Percentiles rank a stretch among this genome's conserved stretches.
Evolutionary conservation across 2,888 invertebrate genomes (phyloP).

Genomic region (Bruchidius siliquastri): DNA sequence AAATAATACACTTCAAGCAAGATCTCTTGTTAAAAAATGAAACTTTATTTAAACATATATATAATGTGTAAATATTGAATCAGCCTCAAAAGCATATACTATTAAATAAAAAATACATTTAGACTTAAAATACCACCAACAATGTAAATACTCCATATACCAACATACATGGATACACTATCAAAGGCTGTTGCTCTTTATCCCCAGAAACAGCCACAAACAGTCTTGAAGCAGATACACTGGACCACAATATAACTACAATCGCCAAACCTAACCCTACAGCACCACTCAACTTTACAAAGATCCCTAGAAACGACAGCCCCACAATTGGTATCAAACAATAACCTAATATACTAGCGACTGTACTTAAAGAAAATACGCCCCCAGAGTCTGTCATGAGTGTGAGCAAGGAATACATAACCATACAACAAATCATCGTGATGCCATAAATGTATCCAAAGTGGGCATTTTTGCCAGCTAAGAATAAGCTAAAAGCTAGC

Average conservation of each 20-base stretch:
- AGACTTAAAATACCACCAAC: constrained; percentile 74
- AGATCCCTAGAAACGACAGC: constrained; percentile 74
- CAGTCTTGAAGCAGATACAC: constrained; percentile 84
- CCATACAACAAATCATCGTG: constrained; percentile 80
- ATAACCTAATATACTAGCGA: constrained; percentile 87
- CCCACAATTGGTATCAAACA: constrained; percentile 88
- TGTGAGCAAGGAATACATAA: constrained; percentile 82
- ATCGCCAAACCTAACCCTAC: constrained; percentile 64
- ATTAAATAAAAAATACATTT: background rate
- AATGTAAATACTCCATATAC: constrained; percentile 92
- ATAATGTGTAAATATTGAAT: background rate
- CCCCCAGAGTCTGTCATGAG: constrained; percentile 69
- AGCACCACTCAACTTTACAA: constrained; percentile 70
- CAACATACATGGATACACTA: constrained; percentile 89
- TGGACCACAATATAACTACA: constrained; percentile 80
- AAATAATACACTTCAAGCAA: too few species aligned
- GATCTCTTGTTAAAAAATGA: background rate
- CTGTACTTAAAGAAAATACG: constrained; percentile 71
- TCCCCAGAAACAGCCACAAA: constrained; percentile 89
- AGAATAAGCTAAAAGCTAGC: constrained; percentile 61
- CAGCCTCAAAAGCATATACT: background rate
- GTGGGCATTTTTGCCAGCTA: constrained; percentile 75
- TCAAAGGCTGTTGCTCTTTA: constrained; percentile 76
- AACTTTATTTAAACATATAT: background rate
- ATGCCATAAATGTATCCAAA: constrained; percentile 94